Base-by-base conservation (phyloP, 2,113 vertebrate genomes). In the Phalacrocorax carbo region DNA sequence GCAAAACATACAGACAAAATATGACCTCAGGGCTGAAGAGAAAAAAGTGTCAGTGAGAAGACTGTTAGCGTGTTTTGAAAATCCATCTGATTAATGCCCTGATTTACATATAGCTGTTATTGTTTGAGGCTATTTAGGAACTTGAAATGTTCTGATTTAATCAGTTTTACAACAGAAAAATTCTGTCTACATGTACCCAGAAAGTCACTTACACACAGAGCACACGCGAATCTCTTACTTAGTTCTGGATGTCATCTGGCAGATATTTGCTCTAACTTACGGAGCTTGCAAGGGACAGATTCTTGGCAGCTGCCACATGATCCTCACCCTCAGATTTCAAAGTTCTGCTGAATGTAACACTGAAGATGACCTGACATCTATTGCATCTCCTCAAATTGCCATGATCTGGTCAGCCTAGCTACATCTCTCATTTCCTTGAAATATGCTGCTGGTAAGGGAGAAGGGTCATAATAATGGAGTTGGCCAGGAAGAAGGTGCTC, bases 1-100 rank as follows among this genome's bases (percentile, higher is more conserved):
- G 89, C 29, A 90, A 97, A 96, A 94, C 64, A 86, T 55, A 82
- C 64, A 93, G 93, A 80, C 90, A 96, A 95, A 95, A 96, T 93
- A 90, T 55, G 49, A 93, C 94, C 84, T 88, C 82, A 48, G 61
- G 89, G 78, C 38, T 72, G 26, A 87, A 90, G 61, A 80, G 48
- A 15, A 87, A 90, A 72, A 80, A 83, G 51, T 73, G 70, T 91
- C 73, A 91, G 40, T 32, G 29, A 91, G 62, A 90, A 70, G 40
- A 89, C 30, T 82, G 52, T 62, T 57, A 79, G 42, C 11, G 66
- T 42, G 46, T 76, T 91, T 94, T 82, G n/a, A 84, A 97, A 94
- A 91, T 73, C 54, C 40, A 22, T 61, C 86, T 82, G 65, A 91
- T 85, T 93, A 72, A 77, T 90, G 57, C 77, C 77, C 71, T 78